phyloP scores from a whole-genome alignment of 2,888 invertebrate genomes.

The Drosophila trichaetosa region DNA sequence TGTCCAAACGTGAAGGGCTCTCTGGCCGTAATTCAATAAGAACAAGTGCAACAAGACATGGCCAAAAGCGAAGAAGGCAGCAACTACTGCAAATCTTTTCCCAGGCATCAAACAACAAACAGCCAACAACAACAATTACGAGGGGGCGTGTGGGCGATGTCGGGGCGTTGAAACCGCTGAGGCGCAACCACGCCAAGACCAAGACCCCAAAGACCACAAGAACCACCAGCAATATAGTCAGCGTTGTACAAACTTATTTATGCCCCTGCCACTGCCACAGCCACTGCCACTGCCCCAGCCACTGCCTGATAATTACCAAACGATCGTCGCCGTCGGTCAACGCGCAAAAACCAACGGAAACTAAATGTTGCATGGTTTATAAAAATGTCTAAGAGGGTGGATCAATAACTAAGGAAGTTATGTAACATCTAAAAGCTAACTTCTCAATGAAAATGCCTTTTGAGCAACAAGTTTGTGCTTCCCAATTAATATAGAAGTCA shows the following conservation, averaged over 20 bases:
- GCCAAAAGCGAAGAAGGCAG: slow-evolving; percentile 18
- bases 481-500: background rate
- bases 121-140: slow-evolving; percentile 4
- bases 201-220: slow-evolving; percentile 33
- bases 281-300: background rate
- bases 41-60: slow-evolving; percentile 61
- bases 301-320: slow-evolving; percentile 41
- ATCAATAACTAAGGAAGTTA: background rate
- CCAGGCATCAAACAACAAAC: slow-evolving; percentile 43
- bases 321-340: slow-evolving; percentile 24
- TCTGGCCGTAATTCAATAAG: slow-evolving; percentile 49
- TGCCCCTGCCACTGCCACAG: slow-evolving; percentile 13
- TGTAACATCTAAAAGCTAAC: background rate
- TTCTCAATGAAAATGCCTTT: background rate
- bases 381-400: slow-evolving; percentile 27
- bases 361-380: slow-evolving; percentile 15
- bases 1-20: slow-evolving; percentile 57
- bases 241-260: slow-evolving; percentile 24
- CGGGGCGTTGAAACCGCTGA: slow-evolving; percentile 52
- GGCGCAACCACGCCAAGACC: slow-evolving; percentile 63
- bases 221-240: slow-evolving; percentile 22
- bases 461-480: background rate
- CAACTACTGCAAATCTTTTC: slow-evolving; percentile 45
- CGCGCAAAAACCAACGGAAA: slow-evolving; percentile 22
- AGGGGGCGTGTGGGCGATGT: slow-evolving; percentile 62